Percentiles rank a stretch among this genome's conserved stretches.
These are phyloP conservation scores for Pheosia tremula DNA, from an alignment of 2,888 invertebrate genomes.

Conservation along the genomic window DNA sequence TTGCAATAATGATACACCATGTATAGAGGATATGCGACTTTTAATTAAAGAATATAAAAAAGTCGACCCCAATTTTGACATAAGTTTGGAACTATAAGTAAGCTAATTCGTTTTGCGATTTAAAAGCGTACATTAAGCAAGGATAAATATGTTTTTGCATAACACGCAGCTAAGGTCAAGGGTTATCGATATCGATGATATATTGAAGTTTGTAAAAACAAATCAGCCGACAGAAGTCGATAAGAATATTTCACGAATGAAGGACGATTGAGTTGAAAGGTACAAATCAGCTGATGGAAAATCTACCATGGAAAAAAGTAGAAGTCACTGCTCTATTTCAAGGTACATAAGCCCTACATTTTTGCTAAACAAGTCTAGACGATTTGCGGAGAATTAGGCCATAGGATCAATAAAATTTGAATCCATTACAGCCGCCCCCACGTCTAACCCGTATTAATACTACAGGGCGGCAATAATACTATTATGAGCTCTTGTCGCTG, in stretches of 20 bases:
- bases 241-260: not conserved
- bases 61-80: no score
- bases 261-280: not conserved
- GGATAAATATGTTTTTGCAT: constrained; percentile 19
- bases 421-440: constrained; percentile 13
- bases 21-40: not conserved
- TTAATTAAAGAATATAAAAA: no score
- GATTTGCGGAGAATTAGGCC: constrained; percentile 50
- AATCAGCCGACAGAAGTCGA: constrained; percentile 11
- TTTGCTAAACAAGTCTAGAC: constrained; percentile 45
- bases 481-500: not conserved
- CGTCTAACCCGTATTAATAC: not conserved
- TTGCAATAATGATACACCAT: not conserved
- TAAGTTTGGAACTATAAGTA: no score
- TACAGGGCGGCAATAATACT: constrained; percentile 1
- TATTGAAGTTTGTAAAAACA: constrained; percentile 15
- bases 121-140: no score
- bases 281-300: not conserved
- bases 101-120: no score
- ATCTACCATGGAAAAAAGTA: not conserved
- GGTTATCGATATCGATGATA: constrained; percentile 25
- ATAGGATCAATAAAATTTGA: constrained; percentile 53
- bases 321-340: no score
- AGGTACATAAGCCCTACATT: constrained; percentile 13
- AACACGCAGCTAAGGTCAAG: constrained; percentile 15